Evolutionary conservation across 2,113 vertebrate species (phyloP).

Genomic region (Osmerus mordax): DNA sequence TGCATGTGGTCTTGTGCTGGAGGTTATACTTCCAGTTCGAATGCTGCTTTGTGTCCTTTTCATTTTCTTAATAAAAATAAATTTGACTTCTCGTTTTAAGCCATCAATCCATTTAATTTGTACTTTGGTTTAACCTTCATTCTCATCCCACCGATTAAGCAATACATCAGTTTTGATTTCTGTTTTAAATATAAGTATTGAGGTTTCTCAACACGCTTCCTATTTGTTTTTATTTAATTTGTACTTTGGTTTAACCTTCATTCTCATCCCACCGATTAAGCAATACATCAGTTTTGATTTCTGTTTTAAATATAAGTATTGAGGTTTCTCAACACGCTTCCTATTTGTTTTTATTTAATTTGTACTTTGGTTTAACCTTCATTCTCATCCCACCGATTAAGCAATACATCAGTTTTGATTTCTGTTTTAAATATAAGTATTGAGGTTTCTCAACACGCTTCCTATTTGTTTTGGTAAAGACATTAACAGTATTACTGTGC

Average conservation of each 20-base stretch:
- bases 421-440: no score
- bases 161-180: constrained; percentile 57
- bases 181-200: not conserved
- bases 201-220: no score
- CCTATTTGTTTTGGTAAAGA: constrained; percentile 78
- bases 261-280: constrained; percentile 62
- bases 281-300: constrained; percentile 54
- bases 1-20: constrained; percentile 65
- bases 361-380: constrained; percentile 35
- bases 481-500: constrained; percentile 98
- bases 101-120: constrained; percentile 17
- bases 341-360: constrained; percentile 40
- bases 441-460: constrained; percentile 44
- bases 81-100: constrained; percentile 22
- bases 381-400: constrained; percentile 60
- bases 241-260: constrained; percentile 36
- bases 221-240: not conserved
- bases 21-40: constrained; percentile 41
- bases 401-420: constrained; percentile 57
- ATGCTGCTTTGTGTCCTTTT: constrained; percentile 69
- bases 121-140: constrained; percentile 39
- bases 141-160: constrained; percentile 63
- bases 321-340: constrained; percentile 45
- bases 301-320: no score
- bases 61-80: constrained; percentile 45